Evolutionary conservation across 2,797 vertebrate species (phyloP), one percentile per base, ranked within the genome.

Genomic region (Ctenochaetus hawaiiensis): DNA sequence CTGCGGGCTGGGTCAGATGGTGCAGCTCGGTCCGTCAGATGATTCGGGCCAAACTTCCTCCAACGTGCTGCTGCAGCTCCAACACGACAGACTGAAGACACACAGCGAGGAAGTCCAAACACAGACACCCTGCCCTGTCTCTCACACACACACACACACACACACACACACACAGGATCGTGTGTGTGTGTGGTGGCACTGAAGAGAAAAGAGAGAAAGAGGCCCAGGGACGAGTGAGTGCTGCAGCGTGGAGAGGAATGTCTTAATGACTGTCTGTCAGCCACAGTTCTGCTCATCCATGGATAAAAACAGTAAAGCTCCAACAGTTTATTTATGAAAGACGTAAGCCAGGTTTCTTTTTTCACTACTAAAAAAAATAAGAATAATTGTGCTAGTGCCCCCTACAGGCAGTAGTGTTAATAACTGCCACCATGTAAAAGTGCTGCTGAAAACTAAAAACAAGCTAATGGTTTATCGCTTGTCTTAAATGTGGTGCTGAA

Each of bases 201-300:
- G 44, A 26, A 26, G 26, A 53, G 1, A 23, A 58, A 52, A 48
- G 20, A 37, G 16, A 67, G 63, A 51, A 68, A 49, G 75, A 75
- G 78, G 81, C 67, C 81, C 12, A 44, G 39, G 17, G 48, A 22
- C 2, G 39, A 67, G 26, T 8, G 67, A 51, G 65, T 0, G 54
- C 26, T 69, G 14, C 6, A 26, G 56, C 12, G 0, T 45, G 61
- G 12, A 41, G 39, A 85, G 77, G 78, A 84, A 82, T 76, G 82
- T 81, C 71, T 81, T 78, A 80, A 87, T 84, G 77, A 75, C 65
- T 20, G 14, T 44, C 17, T 48, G 59, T 53, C 30, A 17, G 52
- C 2, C n/a, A 23, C 0, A 14, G 49, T 41, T 51, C 34, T 51
- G 20, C 16, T 26, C 16, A 10, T n/a, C 5, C 13, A 41, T n/a